Base-by-base conservation (phyloP, 1,140 invertebrate genomes). In the Lucilia sericata region DNA sequence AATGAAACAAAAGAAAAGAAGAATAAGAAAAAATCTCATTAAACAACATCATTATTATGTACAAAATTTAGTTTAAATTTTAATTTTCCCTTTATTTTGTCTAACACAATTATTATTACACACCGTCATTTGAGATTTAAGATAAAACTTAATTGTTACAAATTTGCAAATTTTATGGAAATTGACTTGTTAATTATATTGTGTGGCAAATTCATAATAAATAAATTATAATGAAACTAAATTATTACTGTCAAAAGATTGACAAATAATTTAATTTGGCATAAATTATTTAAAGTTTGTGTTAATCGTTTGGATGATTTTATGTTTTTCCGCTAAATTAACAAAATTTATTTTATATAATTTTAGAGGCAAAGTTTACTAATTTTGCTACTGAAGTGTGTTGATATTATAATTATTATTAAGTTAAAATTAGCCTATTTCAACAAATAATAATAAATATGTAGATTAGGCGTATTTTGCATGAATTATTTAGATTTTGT, bases 1-100 rank as follows among this genome's bases (percentile, higher is more conserved):
- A 19, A 74, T n/a, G n/a, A 60, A 80, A 21, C 36, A 80, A 21
- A 47, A 82, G 49, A 55, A 55, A 82, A 55, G 19, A 34, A 25
- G 49, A 55, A 30, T 30, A 30, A 30, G 25, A 30, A 30, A 30
- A 82, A 36, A 9, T 30, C 10, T 21, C 25, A 82, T 30, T 60
- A n/a, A 82, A 82, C 30, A 42, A 17, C 9, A n/a, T n/a, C 8
- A 14, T 9, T 47, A n/a, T 42, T 9, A 25, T 42, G 17, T 78
- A 42, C 36, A 34, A 78, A 78, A 10, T 78, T 47, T 4, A 78
- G 25, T 78, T 78, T 42, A 42, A 17, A 17, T 78, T 76, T 78
- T 78, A 42, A 42, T 7, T 9, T 17, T 60, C 7, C 17, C 5
- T n/a, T n/a, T n/a, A 17, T 60, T 60, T n/a, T 42, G 42, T 42